Conservation (phyloP, 2,113 vertebrate species). For the Nannospalax galili region DNA sequence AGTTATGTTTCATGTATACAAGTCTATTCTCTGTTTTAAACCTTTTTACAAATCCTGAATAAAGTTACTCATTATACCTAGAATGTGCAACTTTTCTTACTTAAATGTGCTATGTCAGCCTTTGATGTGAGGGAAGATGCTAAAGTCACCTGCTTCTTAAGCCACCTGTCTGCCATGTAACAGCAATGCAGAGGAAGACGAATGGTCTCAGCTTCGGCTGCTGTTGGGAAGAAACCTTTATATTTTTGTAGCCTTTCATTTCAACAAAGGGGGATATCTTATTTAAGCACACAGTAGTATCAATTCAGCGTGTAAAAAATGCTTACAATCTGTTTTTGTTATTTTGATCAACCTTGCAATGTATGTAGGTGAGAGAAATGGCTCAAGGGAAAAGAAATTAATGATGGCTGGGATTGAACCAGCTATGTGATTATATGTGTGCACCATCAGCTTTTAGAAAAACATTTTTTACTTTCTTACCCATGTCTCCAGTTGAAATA, state of each 20-base stretch:
- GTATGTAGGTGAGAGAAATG: conserved; percentile 53
- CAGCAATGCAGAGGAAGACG: conserved; percentile 39
- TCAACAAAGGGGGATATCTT: neutral
- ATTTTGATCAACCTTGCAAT: conserved; percentile 36
- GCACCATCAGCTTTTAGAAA: conserved; percentile 49
- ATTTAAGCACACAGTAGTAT: conserved; percentile 47
- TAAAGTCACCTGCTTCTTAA: conserved; percentile 63
- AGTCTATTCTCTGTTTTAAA: conserved; percentile 41
- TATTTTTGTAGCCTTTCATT: conserved; percentile 55
- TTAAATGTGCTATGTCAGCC: conserved; percentile 41
- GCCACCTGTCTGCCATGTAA: conserved; percentile 58
- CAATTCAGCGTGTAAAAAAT: conserved; percentile 48
- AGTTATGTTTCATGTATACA: conserved; percentile 33
- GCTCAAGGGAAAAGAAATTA: conserved; percentile 63
- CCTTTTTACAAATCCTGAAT: conserved; percentile 54
- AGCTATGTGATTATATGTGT: conserved; percentile 35
- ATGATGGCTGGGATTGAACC: conserved; percentile 42
- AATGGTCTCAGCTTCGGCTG: neutral
- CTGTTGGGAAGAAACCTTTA: neutral
- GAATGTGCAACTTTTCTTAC: conserved; percentile 46
- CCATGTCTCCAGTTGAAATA: conserved; percentile 44
- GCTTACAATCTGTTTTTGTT: conserved; percentile 52
- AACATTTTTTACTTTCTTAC: conserved; percentile 43
- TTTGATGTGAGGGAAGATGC: conserved; percentile 44
- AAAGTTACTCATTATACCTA: conserved; percentile 57